Conservation (phyloP, 2,113 vertebrate genomes). For the Callipepla squamata region DNA sequence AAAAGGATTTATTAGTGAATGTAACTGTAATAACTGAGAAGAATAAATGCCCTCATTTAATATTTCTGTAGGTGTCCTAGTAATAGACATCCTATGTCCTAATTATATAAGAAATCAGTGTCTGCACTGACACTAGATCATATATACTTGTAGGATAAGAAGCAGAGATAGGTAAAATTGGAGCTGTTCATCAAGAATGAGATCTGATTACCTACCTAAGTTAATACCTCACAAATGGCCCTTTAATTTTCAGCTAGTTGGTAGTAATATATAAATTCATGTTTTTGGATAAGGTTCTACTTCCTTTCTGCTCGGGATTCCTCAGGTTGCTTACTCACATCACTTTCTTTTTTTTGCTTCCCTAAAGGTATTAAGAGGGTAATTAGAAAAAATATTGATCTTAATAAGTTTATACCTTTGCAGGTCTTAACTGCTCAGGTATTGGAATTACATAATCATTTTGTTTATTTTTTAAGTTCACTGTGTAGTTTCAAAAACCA, state of each 20-base stretch:
- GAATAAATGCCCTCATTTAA: slow-evolving; percentile 69
- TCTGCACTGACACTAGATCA: slow-evolving; percentile 49
- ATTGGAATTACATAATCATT: not conserved
- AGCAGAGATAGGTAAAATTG: not conserved
- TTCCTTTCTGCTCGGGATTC: not conserved
- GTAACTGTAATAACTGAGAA: slow-evolving; percentile 25
- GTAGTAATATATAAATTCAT: not conserved
- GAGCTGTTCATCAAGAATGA: too few relatives aligned
- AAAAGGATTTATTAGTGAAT: not conserved
- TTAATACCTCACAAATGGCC: not conserved
- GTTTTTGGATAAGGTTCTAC: not conserved
- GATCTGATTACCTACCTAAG: not conserved
- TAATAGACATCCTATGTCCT: slow-evolving; percentile 60
- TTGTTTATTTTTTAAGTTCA: not conserved
- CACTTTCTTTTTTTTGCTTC: not conserved
- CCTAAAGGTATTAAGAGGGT: not conserved
- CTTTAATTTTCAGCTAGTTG: slow-evolving; percentile 35
- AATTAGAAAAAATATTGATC: not conserved
- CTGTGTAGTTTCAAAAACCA: not conserved
- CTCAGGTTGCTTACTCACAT: not conserved
- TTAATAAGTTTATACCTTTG: not conserved
- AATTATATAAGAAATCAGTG: slow-evolving; percentile 72
- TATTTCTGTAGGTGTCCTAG: slow-evolving; percentile 69
- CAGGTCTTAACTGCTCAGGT: not conserved
- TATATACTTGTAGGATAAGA: slow-evolving; percentile 33